Evolutionary conservation across 1,140 invertebrate species (phyloP).

Genomic region (Wasmannia auropunctata): DNA sequence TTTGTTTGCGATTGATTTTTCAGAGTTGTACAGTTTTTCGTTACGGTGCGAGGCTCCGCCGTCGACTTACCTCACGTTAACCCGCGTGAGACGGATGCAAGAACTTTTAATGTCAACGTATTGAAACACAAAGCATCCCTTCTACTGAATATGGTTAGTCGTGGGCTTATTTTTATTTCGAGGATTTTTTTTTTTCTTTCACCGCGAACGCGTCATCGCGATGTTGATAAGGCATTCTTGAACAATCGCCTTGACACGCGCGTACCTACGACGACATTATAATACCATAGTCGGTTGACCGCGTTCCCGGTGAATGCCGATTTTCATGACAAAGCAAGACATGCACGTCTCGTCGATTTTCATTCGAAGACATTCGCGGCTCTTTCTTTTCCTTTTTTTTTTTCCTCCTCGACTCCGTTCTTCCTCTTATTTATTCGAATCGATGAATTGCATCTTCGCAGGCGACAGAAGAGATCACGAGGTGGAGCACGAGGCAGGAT

Average conservation of each 20-base stretch:
- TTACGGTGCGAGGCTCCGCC: background rate
- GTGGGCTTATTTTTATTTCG: background rate
- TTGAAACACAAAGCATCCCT: slow-evolving; percentile 26
- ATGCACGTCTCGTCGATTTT: background rate
- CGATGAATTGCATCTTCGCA: background rate
- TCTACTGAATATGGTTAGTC: slow-evolving; percentile 33
- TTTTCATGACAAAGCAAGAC: slow-evolving; percentile 40
- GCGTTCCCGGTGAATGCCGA: background rate
- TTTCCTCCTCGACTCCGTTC: too few species aligned
- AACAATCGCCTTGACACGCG: background rate
- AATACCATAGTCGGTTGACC: background rate
- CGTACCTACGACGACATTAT: background rate
- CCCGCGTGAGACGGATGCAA: background rate
- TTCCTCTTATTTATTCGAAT: background rate
- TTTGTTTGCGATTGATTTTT: slow-evolving; percentile 15
- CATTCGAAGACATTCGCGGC: background rate
- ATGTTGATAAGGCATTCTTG: background rate
- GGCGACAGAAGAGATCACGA: slow-evolving; percentile 21
- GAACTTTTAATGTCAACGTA: background rate
- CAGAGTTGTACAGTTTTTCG: slow-evolving; percentile 19
- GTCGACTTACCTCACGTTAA: background rate
- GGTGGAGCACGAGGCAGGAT: background rate
- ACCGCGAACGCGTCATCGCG: background rate
- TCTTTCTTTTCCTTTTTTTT: background rate
- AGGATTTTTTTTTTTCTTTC: background rate